A percentile compares a stretch with the other conserved stretches of the same genome.
phyloP scores from a whole-genome alignment of 2,113 vertebrate genomes.

The Haliaeetus leucogaster region DNA sequence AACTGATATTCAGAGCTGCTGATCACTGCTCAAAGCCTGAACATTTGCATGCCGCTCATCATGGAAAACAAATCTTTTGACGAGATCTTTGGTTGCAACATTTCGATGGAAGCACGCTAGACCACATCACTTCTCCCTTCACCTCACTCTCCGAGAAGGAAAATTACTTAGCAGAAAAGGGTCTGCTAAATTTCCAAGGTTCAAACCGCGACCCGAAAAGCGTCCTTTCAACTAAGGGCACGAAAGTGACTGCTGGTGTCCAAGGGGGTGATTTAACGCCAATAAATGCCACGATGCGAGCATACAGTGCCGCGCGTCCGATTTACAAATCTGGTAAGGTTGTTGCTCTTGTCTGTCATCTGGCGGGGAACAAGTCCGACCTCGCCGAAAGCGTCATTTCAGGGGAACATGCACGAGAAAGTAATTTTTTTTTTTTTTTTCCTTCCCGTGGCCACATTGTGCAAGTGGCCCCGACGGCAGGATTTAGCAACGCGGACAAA shows the following conservation, averaged over 20 bases:
- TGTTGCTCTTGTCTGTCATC: conserved; percentile 45
- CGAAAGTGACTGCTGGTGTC: neutral
- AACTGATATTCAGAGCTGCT: neutral
- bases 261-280: neutral
- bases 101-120: neutral
- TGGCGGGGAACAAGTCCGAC: conserved; percentile 11
- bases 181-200: neutral
- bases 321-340: neutral
- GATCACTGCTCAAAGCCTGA: conserved; percentile 5
- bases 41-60: neutral
- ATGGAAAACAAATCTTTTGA: neutral
- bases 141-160: neutral
- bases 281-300: neutral
- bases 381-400: neutral
- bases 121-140: conserved; percentile 12
- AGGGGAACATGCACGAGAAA: neutral
- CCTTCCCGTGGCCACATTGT: neutral
- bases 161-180: neutral
- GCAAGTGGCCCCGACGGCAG: neutral
- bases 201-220: neutral
- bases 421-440: neutral
- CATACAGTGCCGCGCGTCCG: neutral
- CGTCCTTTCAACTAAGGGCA: neutral
- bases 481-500: neutral
- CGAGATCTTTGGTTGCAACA: conserved; percentile 25